Percentiles rank a stretch among this genome's conserved stretches.
These are phyloP conservation scores for Leptopilina syphax DNA, from an alignment of 2,888 invertebrate genomes.

Conservation along the genomic window DNA sequence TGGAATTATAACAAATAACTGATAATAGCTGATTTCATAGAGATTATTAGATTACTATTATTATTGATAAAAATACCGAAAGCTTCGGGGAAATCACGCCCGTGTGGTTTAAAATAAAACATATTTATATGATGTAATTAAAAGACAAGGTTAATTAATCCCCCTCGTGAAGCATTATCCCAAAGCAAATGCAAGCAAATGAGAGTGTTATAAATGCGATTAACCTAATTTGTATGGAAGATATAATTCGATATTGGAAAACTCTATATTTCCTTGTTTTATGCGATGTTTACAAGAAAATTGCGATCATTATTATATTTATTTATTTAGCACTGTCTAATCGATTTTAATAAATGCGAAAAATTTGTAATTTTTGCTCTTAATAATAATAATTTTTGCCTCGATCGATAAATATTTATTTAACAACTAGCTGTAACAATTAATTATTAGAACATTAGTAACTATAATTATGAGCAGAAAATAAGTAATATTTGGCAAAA, in stretches of 20 bases:
- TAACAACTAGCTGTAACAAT: too few relatives aligned
- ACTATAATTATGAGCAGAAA: too few relatives aligned
- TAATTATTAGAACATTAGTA: too few relatives aligned
- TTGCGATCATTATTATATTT: background rate
- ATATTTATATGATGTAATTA: background rate
- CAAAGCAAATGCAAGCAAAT: background rate
- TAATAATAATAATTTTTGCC: too few relatives aligned
- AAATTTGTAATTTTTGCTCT: too few relatives aligned
- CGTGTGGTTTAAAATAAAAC: background rate
- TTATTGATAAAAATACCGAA: background rate
- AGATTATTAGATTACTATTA: background rate
- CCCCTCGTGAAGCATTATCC: background rate
- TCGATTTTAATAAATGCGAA: too few relatives aligned
- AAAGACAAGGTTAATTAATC: background rate
- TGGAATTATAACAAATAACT: too few relatives aligned
- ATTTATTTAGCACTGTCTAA: background rate
- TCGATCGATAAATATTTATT: too few relatives aligned
- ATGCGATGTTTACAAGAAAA: background rate
- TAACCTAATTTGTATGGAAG: background rate
- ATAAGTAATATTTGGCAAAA: too few relatives aligned
- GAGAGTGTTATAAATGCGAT: slow-evolving; percentile 10
- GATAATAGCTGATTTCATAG: too few relatives aligned
- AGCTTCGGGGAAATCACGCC: background rate
- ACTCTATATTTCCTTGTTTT: background rate
- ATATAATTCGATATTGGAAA: slow-evolving; percentile 3